These are phyloP conservation scores for Cynoglossus semilaevis DNA, from an alignment of 2,113 vertebrate species.

Conservation along the genomic window DNA sequence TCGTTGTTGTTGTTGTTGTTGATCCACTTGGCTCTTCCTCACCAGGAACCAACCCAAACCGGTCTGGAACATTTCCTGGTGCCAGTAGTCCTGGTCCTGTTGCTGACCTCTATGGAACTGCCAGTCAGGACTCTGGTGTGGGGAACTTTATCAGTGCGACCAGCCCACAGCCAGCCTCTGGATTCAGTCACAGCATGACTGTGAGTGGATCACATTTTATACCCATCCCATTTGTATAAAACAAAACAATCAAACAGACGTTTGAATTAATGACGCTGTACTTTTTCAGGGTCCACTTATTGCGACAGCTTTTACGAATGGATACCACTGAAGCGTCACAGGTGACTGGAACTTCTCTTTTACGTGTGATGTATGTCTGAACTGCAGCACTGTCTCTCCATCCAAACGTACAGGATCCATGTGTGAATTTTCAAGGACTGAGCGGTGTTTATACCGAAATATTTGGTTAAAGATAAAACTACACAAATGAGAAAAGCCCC, in stretches of 20 bases:
- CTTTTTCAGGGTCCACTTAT: constrained; percentile 26
- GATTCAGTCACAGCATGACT: constrained; percentile 16
- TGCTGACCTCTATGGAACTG: constrained; percentile 5
- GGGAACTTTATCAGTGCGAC: constrained; percentile 13
- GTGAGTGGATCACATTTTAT: background rate
- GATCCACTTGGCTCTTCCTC: background rate
- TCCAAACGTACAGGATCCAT: background rate
- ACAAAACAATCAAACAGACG: background rate
- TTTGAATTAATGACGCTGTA: background rate
- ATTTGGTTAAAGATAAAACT: no score
- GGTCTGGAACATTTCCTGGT: constrained; percentile 7
- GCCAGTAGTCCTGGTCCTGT: constrained; percentile 15
- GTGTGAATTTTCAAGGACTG: no score
- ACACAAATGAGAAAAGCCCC: no score
- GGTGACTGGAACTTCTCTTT: constrained; percentile 6
- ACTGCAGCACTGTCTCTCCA: background rate
- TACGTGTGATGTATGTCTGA: background rate
- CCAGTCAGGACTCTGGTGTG: constrained; percentile 11
- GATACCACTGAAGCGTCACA: constrained; percentile 19
- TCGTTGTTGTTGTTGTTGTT: no score
- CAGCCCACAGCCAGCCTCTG: constrained; percentile 12
- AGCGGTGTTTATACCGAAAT: no score
- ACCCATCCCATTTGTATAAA: background rate
- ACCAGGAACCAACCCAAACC: constrained; percentile 4
- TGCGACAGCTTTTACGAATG: constrained; percentile 27